A percentile compares a stretch with the other conserved stretches of the same genome.
Evolutionary conservation across 2,797 vertebrate species (phyloP).

Genomic region (Potorous gilbertii): DNA sequence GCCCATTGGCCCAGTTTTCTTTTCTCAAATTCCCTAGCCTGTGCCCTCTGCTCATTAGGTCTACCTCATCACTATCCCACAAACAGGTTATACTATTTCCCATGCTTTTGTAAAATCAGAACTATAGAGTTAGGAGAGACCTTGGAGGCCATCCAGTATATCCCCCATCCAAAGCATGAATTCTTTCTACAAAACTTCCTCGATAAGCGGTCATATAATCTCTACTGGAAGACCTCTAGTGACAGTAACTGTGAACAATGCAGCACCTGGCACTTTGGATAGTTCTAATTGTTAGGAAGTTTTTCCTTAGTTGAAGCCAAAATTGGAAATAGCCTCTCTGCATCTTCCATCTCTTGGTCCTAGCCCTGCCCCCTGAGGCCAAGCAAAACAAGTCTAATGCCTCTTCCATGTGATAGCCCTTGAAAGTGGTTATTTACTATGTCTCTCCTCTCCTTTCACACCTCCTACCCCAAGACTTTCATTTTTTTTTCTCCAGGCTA

Average conservation of each 20-base stretch:
- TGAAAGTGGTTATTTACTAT: constrained; percentile 2
- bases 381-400: neutral
- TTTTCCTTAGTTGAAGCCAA: neutral
- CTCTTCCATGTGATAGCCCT: neutral
- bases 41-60: neutral
- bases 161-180: neutral
- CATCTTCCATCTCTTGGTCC: neutral
- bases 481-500: neutral
- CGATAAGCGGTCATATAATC: neutral
- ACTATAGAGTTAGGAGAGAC: neutral
- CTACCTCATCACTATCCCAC: neutral
- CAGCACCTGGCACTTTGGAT: neutral
- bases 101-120: neutral
- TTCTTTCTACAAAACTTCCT: neutral
- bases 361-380: neutral
- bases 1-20: neutral
- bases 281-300: neutral
- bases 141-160: neutral
- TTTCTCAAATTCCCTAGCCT: neutral
- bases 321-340: neutral
- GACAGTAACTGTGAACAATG: neutral
- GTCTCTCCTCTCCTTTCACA: neutral
- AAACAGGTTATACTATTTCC: neutral
- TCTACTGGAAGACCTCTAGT: neutral
- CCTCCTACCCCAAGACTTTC: neutral